phyloP scores from a whole-genome alignment of 2,113 vertebrate species.

The Rhodinocichla rosea region DNA sequence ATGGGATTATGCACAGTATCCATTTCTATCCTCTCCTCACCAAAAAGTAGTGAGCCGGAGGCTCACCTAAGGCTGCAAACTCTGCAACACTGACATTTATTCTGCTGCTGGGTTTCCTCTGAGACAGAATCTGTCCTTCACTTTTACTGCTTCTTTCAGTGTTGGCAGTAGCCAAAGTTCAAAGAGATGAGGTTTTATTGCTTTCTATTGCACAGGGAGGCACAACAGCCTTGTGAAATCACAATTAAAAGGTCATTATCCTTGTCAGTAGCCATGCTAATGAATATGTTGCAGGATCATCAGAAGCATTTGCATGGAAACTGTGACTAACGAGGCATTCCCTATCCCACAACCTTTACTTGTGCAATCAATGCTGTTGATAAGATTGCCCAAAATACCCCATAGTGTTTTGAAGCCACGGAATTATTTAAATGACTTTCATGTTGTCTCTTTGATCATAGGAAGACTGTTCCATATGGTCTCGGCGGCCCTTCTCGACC shows the following conservation, averaged over 20 bases:
- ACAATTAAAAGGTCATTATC: conserved; percentile 27
- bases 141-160: background rate
- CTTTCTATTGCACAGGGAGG: background rate
- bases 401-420: background rate
- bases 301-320: background rate
- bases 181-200: conserved; percentile 40
- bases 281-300: background rate
- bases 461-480: conserved; percentile 91
- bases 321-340: background rate
- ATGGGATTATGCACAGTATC: background rate
- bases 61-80: background rate
- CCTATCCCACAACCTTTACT: background rate
- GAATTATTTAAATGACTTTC: conserved; percentile 2
- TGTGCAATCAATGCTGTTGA: background rate
- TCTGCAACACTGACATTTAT: background rate
- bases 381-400: background rate
- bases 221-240: background rate
- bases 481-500: conserved; percentile 84
- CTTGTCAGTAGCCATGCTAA: background rate
- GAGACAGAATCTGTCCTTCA: background rate
- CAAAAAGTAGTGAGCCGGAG: background rate
- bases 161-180: conserved; percentile 29
- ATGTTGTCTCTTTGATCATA: conserved; percentile 55
- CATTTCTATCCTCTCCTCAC: background rate
- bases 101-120: background rate